Evolutionary conservation across 2,888 invertebrate genomes (phyloP).

Genomic region (Pyrrhosoma nymphula): DNA sequence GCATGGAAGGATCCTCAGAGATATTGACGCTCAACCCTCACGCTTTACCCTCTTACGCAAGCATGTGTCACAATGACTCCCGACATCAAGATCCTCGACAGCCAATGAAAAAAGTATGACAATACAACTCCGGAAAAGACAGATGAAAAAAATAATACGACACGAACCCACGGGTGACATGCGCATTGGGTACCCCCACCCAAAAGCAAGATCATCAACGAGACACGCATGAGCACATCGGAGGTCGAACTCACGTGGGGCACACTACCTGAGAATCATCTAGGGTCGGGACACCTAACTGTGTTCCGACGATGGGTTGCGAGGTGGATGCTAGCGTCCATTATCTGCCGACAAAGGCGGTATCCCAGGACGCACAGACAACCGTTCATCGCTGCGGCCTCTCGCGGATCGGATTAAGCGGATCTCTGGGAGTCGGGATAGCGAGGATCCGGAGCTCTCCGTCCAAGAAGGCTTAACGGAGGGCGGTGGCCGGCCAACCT

Average conservation of each 20-base stretch:
- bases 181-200: background rate
- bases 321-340: background rate
- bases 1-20: too few relatives aligned
- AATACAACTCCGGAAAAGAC: too few relatives aligned
- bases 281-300: background rate
- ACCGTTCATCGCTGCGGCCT: background rate
- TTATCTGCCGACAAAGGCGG: background rate
- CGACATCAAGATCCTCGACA: too few relatives aligned
- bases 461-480: background rate
- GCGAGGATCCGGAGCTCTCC: background rate
- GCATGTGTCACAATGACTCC: too few relatives aligned
- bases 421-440: background rate
- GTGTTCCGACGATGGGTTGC: background rate
- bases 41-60: too few relatives aligned
- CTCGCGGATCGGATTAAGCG: background rate
- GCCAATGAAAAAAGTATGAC: too few relatives aligned
- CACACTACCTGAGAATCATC: background rate
- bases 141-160: too few relatives aligned
- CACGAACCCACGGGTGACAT: background rate
- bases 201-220: background rate
- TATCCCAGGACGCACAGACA: background rate
- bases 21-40: too few relatives aligned
- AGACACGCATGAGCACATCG: background rate
- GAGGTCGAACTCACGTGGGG: background rate
- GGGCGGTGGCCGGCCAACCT: background rate